Evolutionary conservation across 1,140 invertebrate species (phyloP), one percentile per base, ranked within the genome.

Genomic region (Drosophila quadrilineata): DNA sequence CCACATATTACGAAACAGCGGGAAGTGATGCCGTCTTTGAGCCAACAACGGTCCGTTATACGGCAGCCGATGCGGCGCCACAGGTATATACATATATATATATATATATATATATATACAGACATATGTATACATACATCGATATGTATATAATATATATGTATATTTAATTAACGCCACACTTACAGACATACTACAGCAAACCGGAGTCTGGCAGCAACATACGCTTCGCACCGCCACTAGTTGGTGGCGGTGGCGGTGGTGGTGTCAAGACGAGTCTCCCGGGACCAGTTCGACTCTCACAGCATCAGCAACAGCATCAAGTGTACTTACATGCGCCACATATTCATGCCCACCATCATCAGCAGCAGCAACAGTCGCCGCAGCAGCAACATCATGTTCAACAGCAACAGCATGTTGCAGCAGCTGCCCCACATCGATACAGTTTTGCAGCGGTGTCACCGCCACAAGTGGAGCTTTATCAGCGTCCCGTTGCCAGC

Each of bases 1-100:
- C 56, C 9, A n/a, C 48, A 12, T 73, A 62, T 19, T 74, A 54
- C 17, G 74, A 74, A 49, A 45, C 60, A 2, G 59, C 71, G 3
- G 50, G 46, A 5, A 64, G 26, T 14, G 57, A 52, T 19, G 50
- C 60, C 24, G 50, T 77, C 36, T 84, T 85, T 31, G 79, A 65
- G 45, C 79, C 79, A 14, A 85, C 79, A 0, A 84, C 79, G 6
- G 54, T 84, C 8, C 79, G 79, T 8, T 84, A 84, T 29, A 74
- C 80, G 8, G 53, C 74, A 21, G 76, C 76, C 17, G 76, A 82
- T 12, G 76, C 76, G 22, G 65, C 49, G 24, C 64, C 72, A 4
- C 77, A 82, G 60, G 76, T 82, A 1, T 29, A 33, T 12, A 17
- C 2, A 70, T 24, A 31, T 38, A n/a, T n/a, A n/a, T n/a, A n/a